Conservation (phyloP, 2,113 vertebrate species). For the Catharus fuscescens region DNA sequence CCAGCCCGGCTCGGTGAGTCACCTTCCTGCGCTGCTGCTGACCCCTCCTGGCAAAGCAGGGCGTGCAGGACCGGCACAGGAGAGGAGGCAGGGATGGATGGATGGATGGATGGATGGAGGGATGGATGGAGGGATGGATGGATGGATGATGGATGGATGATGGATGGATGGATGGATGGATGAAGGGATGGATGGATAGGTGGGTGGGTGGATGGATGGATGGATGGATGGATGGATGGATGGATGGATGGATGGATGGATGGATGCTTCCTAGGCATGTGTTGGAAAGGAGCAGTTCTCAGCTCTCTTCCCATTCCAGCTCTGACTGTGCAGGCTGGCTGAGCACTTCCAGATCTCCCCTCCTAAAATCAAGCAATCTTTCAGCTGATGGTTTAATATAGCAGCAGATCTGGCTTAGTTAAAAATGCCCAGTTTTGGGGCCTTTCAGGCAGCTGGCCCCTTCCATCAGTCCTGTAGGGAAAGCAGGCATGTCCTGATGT, state of each 20-base stretch:
- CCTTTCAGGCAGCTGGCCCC: neutral
- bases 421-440: neutral
- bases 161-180: neutral
- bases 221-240: neutral
- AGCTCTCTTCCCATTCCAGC: neutral
- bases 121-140: neutral
- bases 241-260: neutral
- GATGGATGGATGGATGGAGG: neutral
- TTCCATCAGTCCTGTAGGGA: neutral
- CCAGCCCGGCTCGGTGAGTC: rapidly evolving
- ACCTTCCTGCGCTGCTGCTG: neutral
- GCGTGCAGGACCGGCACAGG: neutral
- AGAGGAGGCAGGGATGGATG: neutral
- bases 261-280: rapidly evolving
- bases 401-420: neutral
- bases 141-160: neutral
- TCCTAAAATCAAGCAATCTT: neutral
- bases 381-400: neutral
- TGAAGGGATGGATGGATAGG: neutral
- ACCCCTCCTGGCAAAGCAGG: neutral
- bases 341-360: neutral
- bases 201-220: neutral
- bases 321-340: neutral
- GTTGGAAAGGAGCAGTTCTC: neutral
- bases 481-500: neutral